Evolutionary conservation across 2,888 invertebrate genomes (phyloP), one percentile per base, ranked within the genome.

Genomic region (Chaetoderma sp.): DNA sequence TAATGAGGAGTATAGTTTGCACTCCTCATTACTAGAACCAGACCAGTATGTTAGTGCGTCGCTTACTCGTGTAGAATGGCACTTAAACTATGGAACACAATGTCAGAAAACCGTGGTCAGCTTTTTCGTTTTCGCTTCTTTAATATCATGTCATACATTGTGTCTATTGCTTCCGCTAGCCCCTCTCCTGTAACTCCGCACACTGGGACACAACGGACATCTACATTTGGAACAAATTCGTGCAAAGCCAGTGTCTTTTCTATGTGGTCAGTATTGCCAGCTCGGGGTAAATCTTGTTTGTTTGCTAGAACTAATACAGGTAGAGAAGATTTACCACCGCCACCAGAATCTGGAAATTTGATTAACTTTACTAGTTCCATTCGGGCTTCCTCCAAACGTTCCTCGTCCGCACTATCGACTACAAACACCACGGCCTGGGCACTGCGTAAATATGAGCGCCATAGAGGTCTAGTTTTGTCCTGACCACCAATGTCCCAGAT

Each of bases 401-500:
- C 97, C 27, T 93, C 90, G 86, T 98, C 97, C 56, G 94, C 95
- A 59, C 95, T 95, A 88, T 98, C 98, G 60, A 98, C 90, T 54
- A 98, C 97, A 86, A 97, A 98, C 78, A 98, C 93, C 74, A 98
- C 96, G 13, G 97, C 97, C 86, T 98, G 97, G 21, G 97, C 97
- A 85, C 96, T 96, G 21, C 97, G 90, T 16, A 81, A 80, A 88
- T 98, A 98, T 23, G 95, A 94, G 85, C 95, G 93, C 98, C 98
- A 98, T 1, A 98, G 89, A 0, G 98, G 97, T 42, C 98, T 90
- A 67, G 97, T 90, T 86, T 97, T 97, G 86, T 98, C 98, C 86
- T 98, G 96, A 18, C 88, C 98, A 49, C 98, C 97, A 45, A 98
- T 96, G 88, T 98, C 98, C 98, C 98, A 98, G 28, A 98, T 94